Percentiles rank a stretch among this genome's conserved stretches.
phyloP scores from a whole-genome alignment of 2,888 invertebrate species.

The Malacosoma neustria region DNA sequence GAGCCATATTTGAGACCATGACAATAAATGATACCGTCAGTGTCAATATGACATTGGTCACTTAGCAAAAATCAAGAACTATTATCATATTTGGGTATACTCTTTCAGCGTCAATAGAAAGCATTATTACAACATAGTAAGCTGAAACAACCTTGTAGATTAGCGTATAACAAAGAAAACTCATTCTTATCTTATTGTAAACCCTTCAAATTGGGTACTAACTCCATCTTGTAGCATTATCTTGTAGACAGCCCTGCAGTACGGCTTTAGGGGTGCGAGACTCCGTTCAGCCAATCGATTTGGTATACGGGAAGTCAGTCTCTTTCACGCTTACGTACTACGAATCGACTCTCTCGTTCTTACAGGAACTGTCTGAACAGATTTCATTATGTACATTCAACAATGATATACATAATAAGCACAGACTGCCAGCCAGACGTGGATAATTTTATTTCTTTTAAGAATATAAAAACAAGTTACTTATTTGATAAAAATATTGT shows the following conservation, averaged over 20 bases:
- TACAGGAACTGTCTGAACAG: constrained; percentile 35
- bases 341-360: constrained; percentile 26
- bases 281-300: constrained; percentile 35
- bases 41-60: too few relatives aligned
- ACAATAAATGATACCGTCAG: too few relatives aligned
- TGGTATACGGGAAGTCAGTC: constrained; percentile 50
- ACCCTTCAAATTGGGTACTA: constrained; percentile 15
- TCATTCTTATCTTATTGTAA: neutral
- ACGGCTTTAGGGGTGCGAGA: constrained; percentile 49
- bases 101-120: too few relatives aligned
- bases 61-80: too few relatives aligned
- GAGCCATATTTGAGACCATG: too few relatives aligned
- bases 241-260: constrained; percentile 36
- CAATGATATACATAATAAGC: neutral
- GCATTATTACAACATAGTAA: too few relatives aligned
- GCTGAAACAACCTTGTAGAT: too few relatives aligned
- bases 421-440: too few relatives aligned
- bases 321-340: constrained; percentile 29
- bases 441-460: too few relatives aligned
- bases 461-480: too few relatives aligned
- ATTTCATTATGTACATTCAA: constrained; percentile 38
- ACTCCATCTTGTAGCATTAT: constrained; percentile 23
- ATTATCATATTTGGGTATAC: too few relatives aligned
- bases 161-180: neutral
- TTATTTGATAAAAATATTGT: too few relatives aligned